Evolutionary conservation across 2,888 invertebrate species (phyloP).

Genomic region (Dioctria linearis): DNA sequence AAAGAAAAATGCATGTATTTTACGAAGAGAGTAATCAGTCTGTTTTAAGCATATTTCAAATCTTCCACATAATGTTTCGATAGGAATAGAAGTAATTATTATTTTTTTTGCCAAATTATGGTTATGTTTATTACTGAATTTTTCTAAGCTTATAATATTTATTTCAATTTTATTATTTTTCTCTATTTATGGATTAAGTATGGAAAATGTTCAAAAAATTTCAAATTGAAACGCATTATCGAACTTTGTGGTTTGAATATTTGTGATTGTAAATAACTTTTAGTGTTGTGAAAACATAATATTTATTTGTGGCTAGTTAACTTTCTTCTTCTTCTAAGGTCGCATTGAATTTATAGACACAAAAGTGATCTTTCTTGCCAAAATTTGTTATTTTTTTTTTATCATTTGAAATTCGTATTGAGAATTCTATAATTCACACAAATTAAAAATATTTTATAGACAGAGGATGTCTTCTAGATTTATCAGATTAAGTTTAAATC

Average conservation of each 20-base stretch:
- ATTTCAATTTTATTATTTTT: background rate
- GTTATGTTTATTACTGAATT: conserved; percentile 14
- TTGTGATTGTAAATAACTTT: conserved; percentile 1
- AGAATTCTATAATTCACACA: too few species aligned
- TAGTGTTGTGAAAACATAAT: background rate
- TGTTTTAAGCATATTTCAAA: conserved; percentile 7
- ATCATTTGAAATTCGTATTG: too few species aligned
- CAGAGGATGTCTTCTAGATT: too few species aligned
- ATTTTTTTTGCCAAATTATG: background rate
- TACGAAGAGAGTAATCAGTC: background rate
- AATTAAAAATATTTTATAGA: too few species aligned
- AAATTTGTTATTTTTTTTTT: too few species aligned
- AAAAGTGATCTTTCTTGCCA: too few species aligned
- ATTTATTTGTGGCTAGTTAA: background rate
- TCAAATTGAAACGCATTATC: background rate
- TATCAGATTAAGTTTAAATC: too few species aligned
- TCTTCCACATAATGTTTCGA: conserved; percentile 8
- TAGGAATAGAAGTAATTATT: conserved; percentile 22
- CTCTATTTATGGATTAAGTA: background rate
- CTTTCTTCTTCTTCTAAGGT: too few species aligned
- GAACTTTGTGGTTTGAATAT: background rate
- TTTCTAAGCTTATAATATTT: background rate
- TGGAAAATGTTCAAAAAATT: background rate
- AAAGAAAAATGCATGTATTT: conserved; percentile 17
- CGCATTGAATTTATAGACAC: too few species aligned